These are phyloP conservation scores for Platygyra sinensis DNA, from an alignment of 64 coral and sea anemone genomes.

Conservation along the genomic window DNA sequence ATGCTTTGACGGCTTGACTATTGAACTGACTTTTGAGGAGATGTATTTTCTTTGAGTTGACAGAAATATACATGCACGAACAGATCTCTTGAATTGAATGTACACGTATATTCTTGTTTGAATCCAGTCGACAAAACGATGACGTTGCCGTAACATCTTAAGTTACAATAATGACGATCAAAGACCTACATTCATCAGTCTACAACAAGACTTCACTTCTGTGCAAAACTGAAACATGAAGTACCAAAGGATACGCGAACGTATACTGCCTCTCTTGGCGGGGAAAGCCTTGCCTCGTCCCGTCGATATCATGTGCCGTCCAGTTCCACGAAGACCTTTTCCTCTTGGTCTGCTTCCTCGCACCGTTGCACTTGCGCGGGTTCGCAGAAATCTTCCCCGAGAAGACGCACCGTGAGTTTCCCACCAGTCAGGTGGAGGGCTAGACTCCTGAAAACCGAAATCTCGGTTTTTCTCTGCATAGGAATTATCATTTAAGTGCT, in stretches of 20 bases:
- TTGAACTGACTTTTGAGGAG: too few relatives aligned
- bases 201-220: not conserved
- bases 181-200: not conserved
- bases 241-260: constrained; percentile 26
- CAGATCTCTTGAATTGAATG: too few relatives aligned
- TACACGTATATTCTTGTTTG: too few relatives aligned
- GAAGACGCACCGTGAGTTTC: not conserved
- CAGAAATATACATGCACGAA: too few relatives aligned
- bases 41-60: too few relatives aligned
- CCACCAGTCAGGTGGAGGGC: constrained; percentile 2
- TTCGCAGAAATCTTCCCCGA: constrained; percentile 6
- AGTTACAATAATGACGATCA: not conserved
- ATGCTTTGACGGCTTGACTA: too few relatives aligned
- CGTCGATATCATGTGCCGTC: not conserved
- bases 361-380: not conserved
- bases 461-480: not conserved
- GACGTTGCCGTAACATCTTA: too few relatives aligned
- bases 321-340: constrained; percentile 26
- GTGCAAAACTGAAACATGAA: not conserved
- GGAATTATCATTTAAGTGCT: not conserved
- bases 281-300: not conserved
- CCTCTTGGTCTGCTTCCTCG: not conserved
- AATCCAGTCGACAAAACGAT: too few relatives aligned
- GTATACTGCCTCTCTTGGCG: not conserved
- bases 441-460: constrained; percentile 2